phyloP scores from a whole-genome alignment of 2,113 vertebrate genomes.

The Girardinichthys multiradiatus region DNA sequence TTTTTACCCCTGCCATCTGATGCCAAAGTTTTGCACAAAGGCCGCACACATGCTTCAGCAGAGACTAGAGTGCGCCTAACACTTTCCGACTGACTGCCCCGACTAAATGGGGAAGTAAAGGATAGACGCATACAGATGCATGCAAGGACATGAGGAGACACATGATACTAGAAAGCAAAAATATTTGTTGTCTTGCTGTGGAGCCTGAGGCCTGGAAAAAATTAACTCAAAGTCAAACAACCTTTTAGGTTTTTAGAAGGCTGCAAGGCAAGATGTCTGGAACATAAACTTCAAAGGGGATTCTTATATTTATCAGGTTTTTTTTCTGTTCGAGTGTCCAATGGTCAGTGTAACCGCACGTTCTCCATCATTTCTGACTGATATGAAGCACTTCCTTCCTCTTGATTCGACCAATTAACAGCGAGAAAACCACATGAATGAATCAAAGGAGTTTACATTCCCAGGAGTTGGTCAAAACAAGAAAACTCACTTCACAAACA shows the following conservation, averaged over 20 bases:
- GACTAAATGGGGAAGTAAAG: constrained; percentile 50
- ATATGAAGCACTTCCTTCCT: constrained; percentile 29
- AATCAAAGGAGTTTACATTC: constrained; percentile 20
- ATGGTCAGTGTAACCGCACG: constrained; percentile 36
- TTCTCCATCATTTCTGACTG: constrained; percentile 36
- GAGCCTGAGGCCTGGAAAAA: background rate
- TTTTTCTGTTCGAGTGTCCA: constrained; percentile 24
- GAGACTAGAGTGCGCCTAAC: constrained; percentile 71
- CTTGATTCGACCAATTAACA: constrained; percentile 14
- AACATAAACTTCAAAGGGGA: background rate
- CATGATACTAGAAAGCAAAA: constrained; percentile 26
- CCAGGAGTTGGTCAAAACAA: constrained; percentile 11
- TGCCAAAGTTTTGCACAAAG: constrained; percentile 59
- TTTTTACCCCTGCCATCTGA: constrained; percentile 14
- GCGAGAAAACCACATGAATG: constrained; percentile 39
- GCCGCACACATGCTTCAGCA: constrained; percentile 60
- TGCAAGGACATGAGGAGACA: constrained; percentile 9
- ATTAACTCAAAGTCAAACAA: constrained; percentile 6
- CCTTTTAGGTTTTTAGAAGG: constrained; percentile 1
- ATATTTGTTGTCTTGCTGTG: constrained; percentile 25
- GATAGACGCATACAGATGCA: constrained; percentile 38
- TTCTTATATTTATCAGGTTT: constrained; percentile 35
- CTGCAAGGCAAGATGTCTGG: background rate
- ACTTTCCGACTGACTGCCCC: constrained; percentile 66
- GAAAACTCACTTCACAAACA: background rate